Percentiles rank a stretch among this genome's conserved stretches.
Evolutionary conservation across 2,113 vertebrate genomes (phyloP).

Genomic region (Greenwoodochromis staneri): DNA sequence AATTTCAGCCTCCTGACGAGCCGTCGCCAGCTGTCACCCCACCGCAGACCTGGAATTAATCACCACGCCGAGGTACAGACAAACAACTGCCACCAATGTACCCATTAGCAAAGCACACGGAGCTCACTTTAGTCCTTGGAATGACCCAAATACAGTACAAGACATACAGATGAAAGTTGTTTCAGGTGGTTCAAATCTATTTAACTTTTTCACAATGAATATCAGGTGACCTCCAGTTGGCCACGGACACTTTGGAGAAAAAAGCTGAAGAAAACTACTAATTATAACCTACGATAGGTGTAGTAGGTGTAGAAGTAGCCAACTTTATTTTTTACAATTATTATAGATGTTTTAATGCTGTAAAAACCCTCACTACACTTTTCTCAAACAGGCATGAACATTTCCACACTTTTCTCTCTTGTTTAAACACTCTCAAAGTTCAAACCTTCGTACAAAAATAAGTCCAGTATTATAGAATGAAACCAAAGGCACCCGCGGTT

Average conservation of each 20-base stretch:
- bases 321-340: background rate
- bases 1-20: conserved; percentile 1
- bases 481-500: background rate
- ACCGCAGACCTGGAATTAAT: conserved; percentile 26
- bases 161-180: background rate
- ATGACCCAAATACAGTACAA: background rate
- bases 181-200: background rate
- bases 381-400: background rate
- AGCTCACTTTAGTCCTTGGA: background rate
- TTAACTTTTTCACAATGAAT: background rate
- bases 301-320: background rate
- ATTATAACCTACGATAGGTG: background rate
- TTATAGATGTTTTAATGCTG: background rate
- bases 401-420: background rate
- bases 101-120: background rate
- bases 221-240: background rate
- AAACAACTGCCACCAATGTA: background rate
- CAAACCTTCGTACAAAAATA: background rate
- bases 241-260: background rate
- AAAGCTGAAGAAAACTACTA: background rate
- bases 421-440: background rate
- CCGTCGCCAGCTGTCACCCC: conserved; percentile 20
- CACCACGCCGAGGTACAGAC: background rate
- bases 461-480: background rate
- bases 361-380: background rate